Evolutionary conservation across 1,140 invertebrate genomes (phyloP), one percentile per base, ranked within the genome.

Genomic region (Eubasilissa regina): DNA sequence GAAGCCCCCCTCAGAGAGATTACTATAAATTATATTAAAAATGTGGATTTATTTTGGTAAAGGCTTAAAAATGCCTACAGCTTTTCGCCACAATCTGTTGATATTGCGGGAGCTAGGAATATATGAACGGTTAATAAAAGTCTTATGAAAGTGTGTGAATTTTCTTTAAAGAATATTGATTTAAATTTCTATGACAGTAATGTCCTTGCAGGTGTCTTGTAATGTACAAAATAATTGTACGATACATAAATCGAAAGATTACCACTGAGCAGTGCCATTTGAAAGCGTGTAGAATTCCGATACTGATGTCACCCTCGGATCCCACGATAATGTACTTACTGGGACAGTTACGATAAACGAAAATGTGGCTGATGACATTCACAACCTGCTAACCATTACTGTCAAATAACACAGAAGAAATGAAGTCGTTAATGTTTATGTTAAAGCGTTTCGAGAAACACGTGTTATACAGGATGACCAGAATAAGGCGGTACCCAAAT

Each of bases 341-440:
- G 35, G 19, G 13, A n/a, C 13, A 13, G 60, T 43, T 47, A 25
- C 13, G 35, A 43, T 66, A 15, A 66, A 66, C 43, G 25, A 66
- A 66, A 66, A 66, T 47, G 44, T 25, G 3, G 35, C 35, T 44
- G 62, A 66, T 66, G 62, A 66, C 62, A 66, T 66, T 66, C 35
- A 3, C 62, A 47, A 66, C 62, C 35, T 43, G 62, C 44, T 66
- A 45, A 66, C 4, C 62, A 66, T 66, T 66, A 66, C n/a, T 13
- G 62, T 66, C 62, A 21, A 10, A 15, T 58, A 58, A 58, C 13
- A 15, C 1, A 66, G 13, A 43, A 66, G 62, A 66, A 66, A 66
- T 66, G 62, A 66, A 66, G 62, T 66, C 62, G 43, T 66, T 66
- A 66, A 47, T 66, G 44, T 66, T 66, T 66, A 66, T 66, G 62